Percentiles rank a stretch among this genome's conserved stretches.
phyloP scores from a whole-genome alignment of 2,888 invertebrate genomes.

The Osmoderma eremita region DNA sequence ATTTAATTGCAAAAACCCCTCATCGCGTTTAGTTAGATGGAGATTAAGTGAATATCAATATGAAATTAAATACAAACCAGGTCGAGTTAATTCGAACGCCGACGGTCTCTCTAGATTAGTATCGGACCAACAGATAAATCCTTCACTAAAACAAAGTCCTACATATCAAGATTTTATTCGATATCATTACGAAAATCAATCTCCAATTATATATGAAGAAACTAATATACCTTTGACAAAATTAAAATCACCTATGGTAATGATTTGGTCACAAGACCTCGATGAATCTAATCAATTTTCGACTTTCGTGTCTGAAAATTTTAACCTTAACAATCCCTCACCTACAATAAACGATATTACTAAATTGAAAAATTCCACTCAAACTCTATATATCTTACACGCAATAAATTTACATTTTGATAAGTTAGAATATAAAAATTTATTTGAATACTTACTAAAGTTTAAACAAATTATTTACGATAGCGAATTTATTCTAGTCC shows the following conservation, averaged over 20 bases:
- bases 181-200: slow-evolving; percentile 35
- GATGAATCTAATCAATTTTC: slow-evolving; percentile 39
- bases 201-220: slow-evolving; percentile 32
- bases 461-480: slow-evolving; percentile 27
- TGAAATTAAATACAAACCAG: slow-evolving; percentile 14
- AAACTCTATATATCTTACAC: slow-evolving; percentile 34
- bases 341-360: slow-evolving; percentile 33
- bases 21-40: too few relatives aligned
- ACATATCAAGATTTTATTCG: slow-evolving; percentile 40
- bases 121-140: neutral
- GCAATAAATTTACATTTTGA: slow-evolving; percentile 41
- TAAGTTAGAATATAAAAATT: slow-evolving; percentile 40
- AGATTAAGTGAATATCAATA: neutral
- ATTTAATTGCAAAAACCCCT: too few relatives aligned
- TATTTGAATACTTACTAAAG: slow-evolving; percentile 40
- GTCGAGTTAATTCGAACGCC: slow-evolving; percentile 21
- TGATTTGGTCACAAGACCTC: slow-evolving; percentile 44
- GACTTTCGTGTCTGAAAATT: slow-evolving; percentile 23
- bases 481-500: slow-evolving; percentile 33
- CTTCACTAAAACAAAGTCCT: neutral
- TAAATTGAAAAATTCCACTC: slow-evolving; percentile 39
- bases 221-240: slow-evolving; percentile 25
- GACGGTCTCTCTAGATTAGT: slow-evolving; percentile 21
- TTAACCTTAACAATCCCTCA: slow-evolving; percentile 4
- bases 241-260: slow-evolving; percentile 38